These are phyloP conservation scores for Periparus ater DNA, from an alignment of 2,797 vertebrate species.

Conservation along the genomic window DNA sequence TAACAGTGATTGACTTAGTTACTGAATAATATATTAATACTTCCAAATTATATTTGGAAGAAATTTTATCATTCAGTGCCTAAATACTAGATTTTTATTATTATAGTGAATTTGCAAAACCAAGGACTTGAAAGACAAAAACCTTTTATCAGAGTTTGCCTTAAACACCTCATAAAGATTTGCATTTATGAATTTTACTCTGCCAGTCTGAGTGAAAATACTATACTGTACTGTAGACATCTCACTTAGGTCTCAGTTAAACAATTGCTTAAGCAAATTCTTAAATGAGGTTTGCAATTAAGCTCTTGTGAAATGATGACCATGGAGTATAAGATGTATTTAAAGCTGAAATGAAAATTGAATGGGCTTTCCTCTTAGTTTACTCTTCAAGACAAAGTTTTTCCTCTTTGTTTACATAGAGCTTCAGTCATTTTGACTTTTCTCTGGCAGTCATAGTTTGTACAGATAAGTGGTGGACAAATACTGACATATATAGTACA, in stretches of 20 bases:
- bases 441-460: background rate
- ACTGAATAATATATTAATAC: background rate
- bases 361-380: background rate
- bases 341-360: background rate
- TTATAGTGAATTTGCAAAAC: background rate
- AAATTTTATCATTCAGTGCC: background rate
- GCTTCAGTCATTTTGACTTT: background rate
- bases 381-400: background rate
- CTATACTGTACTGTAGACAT: background rate
- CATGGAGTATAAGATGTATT: background rate
- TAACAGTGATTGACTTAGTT: background rate
- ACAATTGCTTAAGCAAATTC: background rate
- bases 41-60: background rate
- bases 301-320: background rate
- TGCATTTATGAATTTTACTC: background rate
- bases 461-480: background rate
- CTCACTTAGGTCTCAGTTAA: background rate
- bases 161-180: background rate
- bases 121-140: background rate
- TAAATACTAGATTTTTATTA: background rate
- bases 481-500: background rate
- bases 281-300: background rate
- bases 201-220: background rate
- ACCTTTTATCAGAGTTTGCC: background rate
- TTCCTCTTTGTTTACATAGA: background rate